Conservation (phyloP, 2,113 vertebrate genomes). For the Tautogolabrus adspersus region DNA sequence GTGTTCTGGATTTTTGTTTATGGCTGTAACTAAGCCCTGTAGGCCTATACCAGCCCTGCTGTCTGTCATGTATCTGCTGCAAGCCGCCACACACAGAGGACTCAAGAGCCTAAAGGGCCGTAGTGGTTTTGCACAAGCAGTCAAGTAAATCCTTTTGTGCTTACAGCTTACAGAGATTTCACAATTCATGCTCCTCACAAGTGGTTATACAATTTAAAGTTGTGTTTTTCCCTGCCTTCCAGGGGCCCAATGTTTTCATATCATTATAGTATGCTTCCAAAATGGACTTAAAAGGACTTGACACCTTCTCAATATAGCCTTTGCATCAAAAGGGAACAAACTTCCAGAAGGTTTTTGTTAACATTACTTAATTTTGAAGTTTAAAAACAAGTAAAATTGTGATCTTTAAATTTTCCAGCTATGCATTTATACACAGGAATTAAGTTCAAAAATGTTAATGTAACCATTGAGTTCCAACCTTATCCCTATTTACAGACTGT, state of each 20-base stretch:
- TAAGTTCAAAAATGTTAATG: no score
- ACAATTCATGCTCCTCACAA: not conserved
- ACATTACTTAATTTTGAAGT: no score
- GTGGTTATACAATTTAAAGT: not conserved
- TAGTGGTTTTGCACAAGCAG: constrained; percentile 17
- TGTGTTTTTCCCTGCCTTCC: not conserved
- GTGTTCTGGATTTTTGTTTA: constrained; percentile 56
- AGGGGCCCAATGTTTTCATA: not conserved
- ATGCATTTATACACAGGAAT: not conserved
- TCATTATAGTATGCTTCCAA: not conserved
- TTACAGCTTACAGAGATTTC: not conserved
- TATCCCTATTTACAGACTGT: no score
- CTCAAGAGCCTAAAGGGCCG: not conserved
- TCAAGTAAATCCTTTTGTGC: not conserved
- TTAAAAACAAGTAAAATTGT: no score
- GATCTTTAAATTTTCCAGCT: not conserved
- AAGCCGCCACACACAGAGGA: constrained; percentile 50
- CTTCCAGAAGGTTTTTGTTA: no score
- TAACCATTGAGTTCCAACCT: not conserved
- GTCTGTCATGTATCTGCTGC: constrained; percentile 55
- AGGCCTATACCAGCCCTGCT: constrained; percentile 58
- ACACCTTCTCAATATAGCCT: not conserved
- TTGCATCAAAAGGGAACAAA: no score
- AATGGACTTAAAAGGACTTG: not conserved
- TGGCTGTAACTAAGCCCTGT: constrained; percentile 60